Base-by-base conservation (phyloP, 1,140 invertebrate species). In the Pachypsylla venusta region DNA sequence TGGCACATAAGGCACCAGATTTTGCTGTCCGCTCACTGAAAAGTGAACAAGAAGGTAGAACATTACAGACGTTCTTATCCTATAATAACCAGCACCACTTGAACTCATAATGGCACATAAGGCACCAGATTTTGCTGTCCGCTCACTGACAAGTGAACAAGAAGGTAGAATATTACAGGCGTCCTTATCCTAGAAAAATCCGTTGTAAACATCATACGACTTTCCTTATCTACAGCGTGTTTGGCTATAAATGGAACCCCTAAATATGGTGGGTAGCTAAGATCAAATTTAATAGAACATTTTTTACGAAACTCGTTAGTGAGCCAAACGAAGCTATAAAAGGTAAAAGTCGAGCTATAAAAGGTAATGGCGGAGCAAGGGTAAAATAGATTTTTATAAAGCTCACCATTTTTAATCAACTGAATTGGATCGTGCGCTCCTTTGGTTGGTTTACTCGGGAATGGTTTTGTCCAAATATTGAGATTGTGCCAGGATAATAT, bases 1-100 rank as follows among this genome's bases (percentile, higher is more conserved):
- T 77, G 2, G 91, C 92, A 60, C 90, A 80, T 58, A 95, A 71
- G 67, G 84, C 83, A 3, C 90, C 91, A 20, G 89, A 82, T 67
- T 82, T 82, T 1, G 88, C 84, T 61, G 76, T 87, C 84, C 84
- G 53, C 78, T 81, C 0, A 82, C 81, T 84, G 67, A n/a, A n/a
- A n/a, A n/a, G n/a, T n/a, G n/a, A n/a, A 53, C 42, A n/a, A 53
- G n/a, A n/a, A 53, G 42, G 22, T 53, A 53, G 5, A 53, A 53
- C 22, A 20, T 7, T n/a, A 53, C n/a, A 4, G n/a, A 4, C 5
- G 42, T 4, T 7, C 5, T 7, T 7, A 16, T 53, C 22, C n/a
- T 55, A 19, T n/a, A n/a, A n/a, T n/a, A n/a, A n/a, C 12, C 26
- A 25, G n/a, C 27, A 13, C 27, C 25, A 56, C 10, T 35, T 35